phyloP scores from a whole-genome alignment of 37 sponge, comb jelly and placozoan genomes.

The Lycopodina hypogea region DNA sequence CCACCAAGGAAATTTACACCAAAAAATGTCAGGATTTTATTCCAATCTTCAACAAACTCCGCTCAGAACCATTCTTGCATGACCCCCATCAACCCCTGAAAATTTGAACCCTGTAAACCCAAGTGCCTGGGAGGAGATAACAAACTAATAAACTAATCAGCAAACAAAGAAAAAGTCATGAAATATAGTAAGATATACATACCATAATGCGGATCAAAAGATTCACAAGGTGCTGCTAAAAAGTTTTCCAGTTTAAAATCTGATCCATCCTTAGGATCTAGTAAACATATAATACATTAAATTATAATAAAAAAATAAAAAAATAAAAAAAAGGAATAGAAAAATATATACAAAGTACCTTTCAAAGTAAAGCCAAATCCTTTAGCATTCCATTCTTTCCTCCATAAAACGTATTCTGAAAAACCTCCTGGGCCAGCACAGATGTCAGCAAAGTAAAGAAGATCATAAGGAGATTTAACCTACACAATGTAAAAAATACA shows the following conservation, averaged over 20 bases:
- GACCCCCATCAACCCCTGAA: too few species aligned
- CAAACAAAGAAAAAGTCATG: too few species aligned
- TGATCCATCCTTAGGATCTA: conserved; percentile 65
- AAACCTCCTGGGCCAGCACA: conserved; percentile 99
- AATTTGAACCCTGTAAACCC: too few species aligned
- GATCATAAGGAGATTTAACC: conserved; percentile 29
- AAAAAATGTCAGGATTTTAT: too few species aligned
- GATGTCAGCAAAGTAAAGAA: conserved; percentile 95
- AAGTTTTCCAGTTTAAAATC: conserved; percentile 96
- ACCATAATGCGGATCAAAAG: conserved; percentile 98
- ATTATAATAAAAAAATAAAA: too few species aligned
- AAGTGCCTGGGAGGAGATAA: too few species aligned
- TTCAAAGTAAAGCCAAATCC: conserved; percentile 97
- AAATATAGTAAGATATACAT: too few species aligned
- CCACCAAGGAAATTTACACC: too few species aligned
- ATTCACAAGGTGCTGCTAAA: conserved; percentile 81
- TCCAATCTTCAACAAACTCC: too few species aligned
- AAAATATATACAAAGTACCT: conserved; percentile 11
- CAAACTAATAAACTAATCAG: too few species aligned
- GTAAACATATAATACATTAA: neutral
- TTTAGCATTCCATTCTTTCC: conserved; percentile 88
- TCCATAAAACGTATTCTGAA: conserved; percentile 95
- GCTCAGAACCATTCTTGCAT: too few species aligned
- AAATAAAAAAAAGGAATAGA: too few species aligned
- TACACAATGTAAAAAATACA: conserved; percentile 17